These are phyloP conservation scores for Pseudomugil gertrudae DNA, from an alignment of 2,797 vertebrate genomes.

Conservation along the genomic window DNA sequence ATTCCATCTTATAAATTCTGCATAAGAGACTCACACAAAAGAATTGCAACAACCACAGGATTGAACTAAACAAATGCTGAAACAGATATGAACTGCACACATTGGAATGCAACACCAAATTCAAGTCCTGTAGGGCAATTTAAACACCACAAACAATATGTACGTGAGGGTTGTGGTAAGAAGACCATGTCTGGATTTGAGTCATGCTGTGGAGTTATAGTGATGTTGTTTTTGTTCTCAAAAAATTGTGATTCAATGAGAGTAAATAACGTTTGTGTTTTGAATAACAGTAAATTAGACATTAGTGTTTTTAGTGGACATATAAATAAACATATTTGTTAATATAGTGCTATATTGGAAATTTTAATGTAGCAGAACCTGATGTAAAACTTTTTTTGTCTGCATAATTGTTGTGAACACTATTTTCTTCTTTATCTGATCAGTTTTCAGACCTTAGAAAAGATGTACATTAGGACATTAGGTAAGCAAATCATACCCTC, in stretches of 20 bases:
- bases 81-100: not conserved
- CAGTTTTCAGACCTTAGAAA: not conserved
- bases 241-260: not conserved
- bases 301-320: too few relatives aligned
- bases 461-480: not conserved
- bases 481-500: not conserved
- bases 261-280: not conserved
- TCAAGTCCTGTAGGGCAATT: not conserved
- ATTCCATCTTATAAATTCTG: not conserved
- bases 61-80: not conserved
- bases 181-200: not conserved
- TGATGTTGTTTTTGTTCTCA: not conserved
- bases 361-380: not conserved
- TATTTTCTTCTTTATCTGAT: not conserved
- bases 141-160: not conserved
- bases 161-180: slow-evolving; percentile 3
- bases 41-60: not conserved
- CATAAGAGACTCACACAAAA: not conserved
- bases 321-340: not conserved
- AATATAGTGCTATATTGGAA: not conserved
- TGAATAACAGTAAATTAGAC: not conserved
- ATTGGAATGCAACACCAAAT: not conserved
- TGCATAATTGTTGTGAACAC: not conserved
- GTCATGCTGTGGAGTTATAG: not conserved
- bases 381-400: not conserved